Evolutionary conservation across 2,113 vertebrate species (phyloP), one percentile per base, ranked within the genome.

Genomic region (Machaerirhynchus nigripectus): DNA sequence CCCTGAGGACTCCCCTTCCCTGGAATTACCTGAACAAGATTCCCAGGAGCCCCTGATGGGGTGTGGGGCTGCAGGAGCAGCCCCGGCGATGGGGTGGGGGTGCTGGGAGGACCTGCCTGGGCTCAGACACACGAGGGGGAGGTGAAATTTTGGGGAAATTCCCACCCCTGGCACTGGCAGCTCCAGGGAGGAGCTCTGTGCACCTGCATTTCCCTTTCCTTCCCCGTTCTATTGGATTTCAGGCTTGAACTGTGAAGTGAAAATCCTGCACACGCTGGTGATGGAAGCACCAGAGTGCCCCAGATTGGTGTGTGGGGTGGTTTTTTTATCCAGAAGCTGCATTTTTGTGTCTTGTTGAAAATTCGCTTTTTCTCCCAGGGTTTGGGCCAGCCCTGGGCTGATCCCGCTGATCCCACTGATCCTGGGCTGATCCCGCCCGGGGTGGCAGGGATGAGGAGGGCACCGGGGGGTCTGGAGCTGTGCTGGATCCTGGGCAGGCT

Each of bases 251-350:
- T 14, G 49, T 18, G 44, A n/a, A 27, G 33, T 23, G 21, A 0
- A 31, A 61, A 4, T 2, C 22, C 0, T 15, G 3, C 23, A 8
- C 6, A 1, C 2, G 0, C n/a, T 18, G 33, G 19, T 40, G 68
- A 11, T 27, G 13, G 57, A 30, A 85, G 24, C 69, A n/a, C 15
- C 56, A 17, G 31, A 2, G 52, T 16, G 28, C 10, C 73, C 40
- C 37, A 24, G 13, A n/a, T 69, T 33, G 15, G 4, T 6, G 26
- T 2, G 22, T 10, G 21, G 39, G 14, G 15, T 49, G n/a, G n/a
- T 28, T 33, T 7, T 27, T 31, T 10, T 3, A 49, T 56, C 10
- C 64, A 61, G 8, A 70, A 87, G 4, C 6, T 7, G 18, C 18
- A 0, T 64, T 87, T 92, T 42, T 64, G 15, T 6, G 30, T 56